These are phyloP conservation scores for Agriotes lineatus DNA, from an alignment of 2,888 invertebrate species.

Conservation along the genomic window DNA sequence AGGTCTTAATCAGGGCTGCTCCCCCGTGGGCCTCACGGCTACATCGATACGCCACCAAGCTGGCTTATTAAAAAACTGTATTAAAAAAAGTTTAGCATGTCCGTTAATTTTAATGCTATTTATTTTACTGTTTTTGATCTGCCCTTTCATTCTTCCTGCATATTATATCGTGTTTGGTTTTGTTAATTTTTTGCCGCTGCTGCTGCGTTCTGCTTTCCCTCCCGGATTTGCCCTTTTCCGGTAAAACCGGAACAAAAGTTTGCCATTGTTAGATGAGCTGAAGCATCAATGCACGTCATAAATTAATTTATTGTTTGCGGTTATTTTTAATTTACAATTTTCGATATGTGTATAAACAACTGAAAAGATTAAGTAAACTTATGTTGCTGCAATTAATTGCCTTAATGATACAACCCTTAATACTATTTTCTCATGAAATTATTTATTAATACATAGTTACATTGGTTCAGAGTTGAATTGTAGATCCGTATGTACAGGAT, in stretches of 20 bases:
- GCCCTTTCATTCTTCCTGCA: conserved; percentile 51
- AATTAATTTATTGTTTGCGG: too few relatives aligned
- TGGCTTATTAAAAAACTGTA: conserved; percentile 55
- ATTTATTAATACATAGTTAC: too few relatives aligned
- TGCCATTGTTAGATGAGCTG: too few relatives aligned
- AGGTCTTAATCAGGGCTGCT: conserved; percentile 63
- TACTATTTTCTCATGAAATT: too few relatives aligned
- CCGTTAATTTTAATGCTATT: conserved; percentile 56
- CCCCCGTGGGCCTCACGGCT: conserved; percentile 55
- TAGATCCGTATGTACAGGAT: too few relatives aligned
- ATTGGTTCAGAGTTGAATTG: too few relatives aligned
- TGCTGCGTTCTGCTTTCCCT: conserved; percentile 19
- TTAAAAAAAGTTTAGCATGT: conserved; percentile 56
- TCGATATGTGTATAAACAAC: too few relatives aligned
- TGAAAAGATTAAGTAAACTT: too few relatives aligned
- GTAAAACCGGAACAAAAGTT: background rate
- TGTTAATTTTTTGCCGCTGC: conserved; percentile 44
- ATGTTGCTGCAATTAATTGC: too few relatives aligned
- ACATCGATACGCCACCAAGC: conserved; percentile 58
- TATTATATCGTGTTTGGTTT: conserved; percentile 51
- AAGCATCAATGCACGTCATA: too few relatives aligned
- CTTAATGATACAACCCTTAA: too few relatives aligned
- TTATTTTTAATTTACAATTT: too few relatives aligned
- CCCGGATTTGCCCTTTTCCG: background rate
- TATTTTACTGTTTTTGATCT: conserved; percentile 54